A percentile compares a stretch with the other conserved stretches of the same genome.
phyloP scores from a whole-genome alignment of 1,140 invertebrate species.

The Heliconius nattereri region DNA sequence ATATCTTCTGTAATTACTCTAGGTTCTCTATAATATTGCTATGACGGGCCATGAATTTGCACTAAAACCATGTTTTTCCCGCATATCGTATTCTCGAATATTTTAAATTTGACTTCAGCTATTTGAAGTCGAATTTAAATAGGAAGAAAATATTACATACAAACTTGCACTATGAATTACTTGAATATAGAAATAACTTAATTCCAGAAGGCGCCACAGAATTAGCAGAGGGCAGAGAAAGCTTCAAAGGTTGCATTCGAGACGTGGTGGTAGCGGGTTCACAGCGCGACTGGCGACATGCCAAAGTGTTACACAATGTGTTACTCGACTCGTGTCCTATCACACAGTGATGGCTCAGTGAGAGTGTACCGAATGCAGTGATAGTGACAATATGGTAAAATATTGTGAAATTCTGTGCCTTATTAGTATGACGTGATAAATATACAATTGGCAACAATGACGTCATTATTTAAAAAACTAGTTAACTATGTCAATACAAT shows the following conservation, averaged over 20 bases:
- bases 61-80: no score
- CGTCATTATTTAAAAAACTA: no score
- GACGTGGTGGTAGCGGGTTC: slow-evolving; percentile 86
- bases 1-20: no score
- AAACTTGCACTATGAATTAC: neutral
- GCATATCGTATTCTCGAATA: no score
- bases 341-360: slow-evolving; percentile 28
- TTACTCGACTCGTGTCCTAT: slow-evolving; percentile 91
- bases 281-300: slow-evolving; percentile 91
- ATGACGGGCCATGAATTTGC: no score
- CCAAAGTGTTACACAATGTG: slow-evolving; percentile 88
- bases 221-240: slow-evolving; percentile 85
- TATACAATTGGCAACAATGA: no score
- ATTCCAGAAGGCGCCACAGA: slow-evolving; percentile 83
- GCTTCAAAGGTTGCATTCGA: slow-evolving; percentile 95
- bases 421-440: neutral
- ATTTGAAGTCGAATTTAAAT: no score
- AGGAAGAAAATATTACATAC: no score
- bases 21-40: no score
- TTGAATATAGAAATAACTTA: neutral
- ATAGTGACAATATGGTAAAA: neutral
- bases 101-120: no score
- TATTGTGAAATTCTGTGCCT: neutral
- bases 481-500: no score
- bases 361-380: neutral